Conservation (phyloP, 2,888 invertebrate species). For the Microchrysa polita region DNA sequence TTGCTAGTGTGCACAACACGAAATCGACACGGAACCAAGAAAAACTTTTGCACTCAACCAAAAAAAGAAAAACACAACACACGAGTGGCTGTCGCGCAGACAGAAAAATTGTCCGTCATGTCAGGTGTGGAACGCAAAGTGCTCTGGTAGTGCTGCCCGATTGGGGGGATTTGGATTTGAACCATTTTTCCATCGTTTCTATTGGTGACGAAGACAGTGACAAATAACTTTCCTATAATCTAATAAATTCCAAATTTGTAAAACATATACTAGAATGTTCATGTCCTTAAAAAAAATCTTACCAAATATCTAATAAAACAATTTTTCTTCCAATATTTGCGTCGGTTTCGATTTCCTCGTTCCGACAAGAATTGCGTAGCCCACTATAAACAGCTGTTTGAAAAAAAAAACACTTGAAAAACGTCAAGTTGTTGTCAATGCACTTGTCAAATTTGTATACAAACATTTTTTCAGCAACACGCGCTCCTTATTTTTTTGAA, state of each 20-base stretch:
- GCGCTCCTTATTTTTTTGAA: not conserved
- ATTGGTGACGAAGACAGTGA: too few species aligned
- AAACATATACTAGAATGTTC: too few species aligned
- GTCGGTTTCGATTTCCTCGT: too few species aligned
- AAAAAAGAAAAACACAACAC: constrained; percentile 42
- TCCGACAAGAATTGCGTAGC: not conserved
- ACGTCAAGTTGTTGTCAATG: not conserved
- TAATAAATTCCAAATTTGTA: too few species aligned
- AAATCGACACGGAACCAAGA: constrained; percentile 42
- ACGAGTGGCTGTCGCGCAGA: constrained; percentile 41
- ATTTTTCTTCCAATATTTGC: too few species aligned
- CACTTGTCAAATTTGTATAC: not conserved
- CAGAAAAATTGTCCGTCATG: constrained; percentile 49
- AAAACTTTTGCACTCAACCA: constrained; percentile 45
- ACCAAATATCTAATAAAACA: too few species aligned
- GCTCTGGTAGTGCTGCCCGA: constrained; percentile 40
- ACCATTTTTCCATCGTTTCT: not conserved
- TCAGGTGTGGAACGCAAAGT: constrained; percentile 5
- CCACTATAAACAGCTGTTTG: not conserved
- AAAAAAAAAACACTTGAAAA: too few species aligned
- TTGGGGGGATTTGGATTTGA: constrained; percentile 20
- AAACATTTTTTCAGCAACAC: not conserved
- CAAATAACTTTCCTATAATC: not conserved
- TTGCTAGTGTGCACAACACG: not conserved
- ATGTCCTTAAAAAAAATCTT: too few species aligned